Conservation (phyloP, 2,797 vertebrate species). For the Sebastes cheni region DNA sequence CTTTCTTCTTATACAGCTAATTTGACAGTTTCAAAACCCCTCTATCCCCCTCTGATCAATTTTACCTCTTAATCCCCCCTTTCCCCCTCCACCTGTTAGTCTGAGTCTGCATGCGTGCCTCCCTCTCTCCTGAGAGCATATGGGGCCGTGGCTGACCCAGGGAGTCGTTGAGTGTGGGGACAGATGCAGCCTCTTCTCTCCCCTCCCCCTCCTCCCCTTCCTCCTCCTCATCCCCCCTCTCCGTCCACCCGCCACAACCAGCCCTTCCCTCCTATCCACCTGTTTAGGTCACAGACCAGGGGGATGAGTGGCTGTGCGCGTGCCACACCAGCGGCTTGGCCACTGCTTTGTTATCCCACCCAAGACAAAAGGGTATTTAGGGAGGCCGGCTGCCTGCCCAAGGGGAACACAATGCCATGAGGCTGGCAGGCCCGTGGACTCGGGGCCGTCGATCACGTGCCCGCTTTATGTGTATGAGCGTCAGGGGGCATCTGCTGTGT, state of each 20-base stretch:
- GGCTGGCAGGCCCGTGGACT: constrained; percentile 74
- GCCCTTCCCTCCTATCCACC: constrained; percentile 72
- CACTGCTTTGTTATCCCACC: constrained; percentile 77
- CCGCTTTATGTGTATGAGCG: constrained; percentile 68
- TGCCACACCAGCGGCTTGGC: constrained; percentile 80
- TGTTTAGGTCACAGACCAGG: constrained; percentile 79
- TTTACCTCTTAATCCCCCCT: constrained; percentile 66
- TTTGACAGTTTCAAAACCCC: constrained; percentile 68
- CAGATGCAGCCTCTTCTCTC: constrained; percentile 74
- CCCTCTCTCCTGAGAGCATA: constrained; percentile 79
- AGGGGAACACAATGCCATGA: constrained; percentile 78
- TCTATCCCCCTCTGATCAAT: constrained; percentile 50
- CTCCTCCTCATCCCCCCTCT: not conserved
- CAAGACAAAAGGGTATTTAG: constrained; percentile 83
- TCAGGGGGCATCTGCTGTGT: constrained; percentile 76
- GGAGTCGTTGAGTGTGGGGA: constrained; percentile 77
- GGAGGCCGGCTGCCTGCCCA: constrained; percentile 77
- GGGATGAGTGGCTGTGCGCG: constrained; percentile 72
- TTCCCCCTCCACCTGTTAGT: constrained; percentile 72
- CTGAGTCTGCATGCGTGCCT: constrained; percentile 61
- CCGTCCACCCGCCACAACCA: constrained; percentile 45
- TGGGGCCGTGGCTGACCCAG: constrained; percentile 76
- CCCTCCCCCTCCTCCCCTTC: not conserved
- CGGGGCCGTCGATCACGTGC: constrained; percentile 66
- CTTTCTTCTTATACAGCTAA: constrained; percentile 60